Evolutionary conservation across 2,888 invertebrate species (phyloP).

Genomic region (Mythimna impura): DNA sequence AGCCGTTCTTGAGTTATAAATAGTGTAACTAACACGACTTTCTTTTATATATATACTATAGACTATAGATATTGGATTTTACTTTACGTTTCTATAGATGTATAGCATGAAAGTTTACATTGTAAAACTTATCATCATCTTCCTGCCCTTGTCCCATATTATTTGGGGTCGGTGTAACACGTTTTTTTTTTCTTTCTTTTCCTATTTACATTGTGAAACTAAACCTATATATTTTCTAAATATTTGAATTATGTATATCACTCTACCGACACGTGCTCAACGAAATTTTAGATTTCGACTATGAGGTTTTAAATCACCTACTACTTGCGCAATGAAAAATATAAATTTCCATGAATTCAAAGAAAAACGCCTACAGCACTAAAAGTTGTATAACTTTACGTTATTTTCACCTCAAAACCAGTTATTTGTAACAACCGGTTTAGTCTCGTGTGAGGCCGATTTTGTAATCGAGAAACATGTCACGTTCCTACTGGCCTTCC

Average conservation of each 20-base stretch:
- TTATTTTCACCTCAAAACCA: constrained; percentile 9
- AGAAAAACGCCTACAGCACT: background rate
- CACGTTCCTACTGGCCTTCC: constrained; percentile 31
- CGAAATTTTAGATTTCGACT: background rate
- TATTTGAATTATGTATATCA: background rate
- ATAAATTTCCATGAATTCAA: background rate
- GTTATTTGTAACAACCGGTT: constrained; percentile 22
- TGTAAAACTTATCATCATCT: no score
- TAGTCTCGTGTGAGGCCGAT: constrained; percentile 5
- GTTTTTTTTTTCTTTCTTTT: no score
- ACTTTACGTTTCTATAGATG: background rate
- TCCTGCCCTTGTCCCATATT: no score
- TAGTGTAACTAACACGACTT: no score
- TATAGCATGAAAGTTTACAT: background rate
- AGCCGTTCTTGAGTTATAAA: no score
- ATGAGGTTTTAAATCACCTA: background rate
- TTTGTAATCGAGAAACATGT: constrained; percentile 37
- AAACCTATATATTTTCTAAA: background rate
- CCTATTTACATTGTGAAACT: background rate
- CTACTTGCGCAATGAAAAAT: no score
- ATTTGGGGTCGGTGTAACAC: no score
- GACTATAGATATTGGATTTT: background rate
- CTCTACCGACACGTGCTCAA: background rate
- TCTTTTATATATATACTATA: no score
- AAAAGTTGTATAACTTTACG: constrained; percentile 2